Evolutionary conservation across 64 coral and sea anemone genomes (phyloP), one percentile per base, ranked within the genome.

Genomic region (Dendronephthya gigantea): DNA sequence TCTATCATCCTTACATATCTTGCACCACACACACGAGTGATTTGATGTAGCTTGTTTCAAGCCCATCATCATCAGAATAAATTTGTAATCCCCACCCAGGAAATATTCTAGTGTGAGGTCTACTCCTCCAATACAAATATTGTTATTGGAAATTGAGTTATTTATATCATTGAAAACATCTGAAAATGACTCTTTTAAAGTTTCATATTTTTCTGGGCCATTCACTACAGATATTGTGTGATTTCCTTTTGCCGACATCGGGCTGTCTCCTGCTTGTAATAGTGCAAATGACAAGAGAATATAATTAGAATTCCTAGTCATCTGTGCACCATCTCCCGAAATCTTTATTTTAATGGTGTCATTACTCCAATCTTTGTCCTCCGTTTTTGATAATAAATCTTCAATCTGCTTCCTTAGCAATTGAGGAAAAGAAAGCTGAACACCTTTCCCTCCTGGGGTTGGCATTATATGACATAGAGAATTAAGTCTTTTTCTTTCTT

Each of bases 1-100:
- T 37, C 65, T 37, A n/a, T 87, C n/a, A 75, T 40, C n/a, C 22
- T 75, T 87, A 38, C 45, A n/a, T 19, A 87, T 14, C 39, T 72
- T 87, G 14, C 84, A 86, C 84, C 84, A 69, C 15, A 34, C 36
- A 68, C 84, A 86, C 33, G 84, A 35, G 70, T 86, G 66, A 37
- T 68, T 86, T 15, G 56, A 86, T 69, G 84, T 40, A 58, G 84
- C 84, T 79, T 33, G 30, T 35, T 33, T 86, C 19, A 86, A 34
- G 23, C 84, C 84, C 55, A 86, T 7, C 50, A 86, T 86, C 2
- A 86, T 19, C 29, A 86, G 38, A 68, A 86, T 86, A 65, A 86
- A 86, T 41, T 86, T 65, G 58, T 86, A 86, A 41, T 66, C 83
- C 29, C 83, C 83, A 51, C 84, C 84, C 30, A 86, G 50, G 50